Evolutionary conservation across 2,113 vertebrate species (phyloP).

Genomic region (Numida meleagris): DNA sequence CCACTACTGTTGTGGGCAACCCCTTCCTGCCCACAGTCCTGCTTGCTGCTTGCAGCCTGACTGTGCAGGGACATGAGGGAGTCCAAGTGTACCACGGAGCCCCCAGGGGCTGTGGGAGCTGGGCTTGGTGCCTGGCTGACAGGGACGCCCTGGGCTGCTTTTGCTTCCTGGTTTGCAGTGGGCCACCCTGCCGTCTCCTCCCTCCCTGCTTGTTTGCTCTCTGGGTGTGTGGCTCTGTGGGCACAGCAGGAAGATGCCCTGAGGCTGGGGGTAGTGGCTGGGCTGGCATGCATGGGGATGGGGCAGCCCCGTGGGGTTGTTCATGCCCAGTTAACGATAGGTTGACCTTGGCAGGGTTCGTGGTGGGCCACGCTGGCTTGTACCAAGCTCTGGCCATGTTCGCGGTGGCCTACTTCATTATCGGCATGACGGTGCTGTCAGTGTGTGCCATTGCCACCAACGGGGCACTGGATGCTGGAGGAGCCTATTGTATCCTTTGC

Average conservation of each 20-base stretch:
- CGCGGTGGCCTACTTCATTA: constrained; percentile 90
- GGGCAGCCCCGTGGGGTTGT: accelerated
- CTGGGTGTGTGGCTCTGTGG: background rate
- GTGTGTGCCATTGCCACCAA: constrained; percentile 94
- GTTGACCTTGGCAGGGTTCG: constrained; percentile 78
- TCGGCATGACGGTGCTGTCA: constrained; percentile 90
- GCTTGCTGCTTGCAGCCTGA: accelerated
- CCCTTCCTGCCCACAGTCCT: background rate
- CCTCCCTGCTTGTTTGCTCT: background rate
- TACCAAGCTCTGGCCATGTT: constrained; percentile 88
- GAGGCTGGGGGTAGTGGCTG: background rate
- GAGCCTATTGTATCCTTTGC: constrained; percentile 92
- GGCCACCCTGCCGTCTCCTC: background rate
- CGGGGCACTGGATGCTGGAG: constrained; percentile 89
- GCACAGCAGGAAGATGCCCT: accelerated
- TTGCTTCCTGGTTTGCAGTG: background rate
- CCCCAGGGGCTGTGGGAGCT: too few relatives aligned
- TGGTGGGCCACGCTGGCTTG: constrained; percentile 89
- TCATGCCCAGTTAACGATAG: accelerated
- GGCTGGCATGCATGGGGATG: background rate
- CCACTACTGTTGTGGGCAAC: background rate
- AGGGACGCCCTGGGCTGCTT: background rate
- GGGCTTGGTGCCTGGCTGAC: accelerated
- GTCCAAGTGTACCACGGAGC: background rate
- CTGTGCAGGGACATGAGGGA: background rate